A percentile compares a stretch with the other conserved stretches of the same genome.
phyloP scores from a whole-genome alignment of 1,140 invertebrate species.

The Pseudobourletiella spinata region DNA sequence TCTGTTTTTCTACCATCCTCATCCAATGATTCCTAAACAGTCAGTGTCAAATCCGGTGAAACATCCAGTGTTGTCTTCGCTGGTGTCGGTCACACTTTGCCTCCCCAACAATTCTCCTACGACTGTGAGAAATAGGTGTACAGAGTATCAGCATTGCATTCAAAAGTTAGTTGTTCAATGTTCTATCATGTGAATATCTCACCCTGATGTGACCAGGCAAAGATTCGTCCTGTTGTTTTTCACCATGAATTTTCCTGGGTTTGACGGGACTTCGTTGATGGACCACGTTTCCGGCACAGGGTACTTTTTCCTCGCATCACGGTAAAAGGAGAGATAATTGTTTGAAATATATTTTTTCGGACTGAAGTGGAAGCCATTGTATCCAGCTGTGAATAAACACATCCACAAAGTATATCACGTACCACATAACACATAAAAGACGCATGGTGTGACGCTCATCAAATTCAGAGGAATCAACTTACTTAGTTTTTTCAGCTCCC shows the following conservation, averaged over 20 bases:
- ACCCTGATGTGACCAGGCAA: neutral
- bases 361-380: neutral
- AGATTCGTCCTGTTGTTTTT: neutral
- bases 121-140: neutral
- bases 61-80: neutral
- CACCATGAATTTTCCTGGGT: neutral
- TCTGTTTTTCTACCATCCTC: too few species aligned
- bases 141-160: neutral
- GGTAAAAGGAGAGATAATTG: neutral
- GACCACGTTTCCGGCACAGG: neutral
- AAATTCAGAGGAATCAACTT: neutral
- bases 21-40: too few species aligned
- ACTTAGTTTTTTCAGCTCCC: constrained; percentile 1
- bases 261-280: neutral
- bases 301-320: neutral
- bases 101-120: neutral
- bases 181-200: neutral
- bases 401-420: neutral
- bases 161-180: neutral
- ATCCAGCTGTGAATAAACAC: neutral
- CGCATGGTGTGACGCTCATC: neutral
- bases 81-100: neutral
- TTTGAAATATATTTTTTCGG: neutral
- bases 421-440: neutral
- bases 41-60: neutral